phyloP scores from a whole-genome alignment of 2,113 vertebrate genomes.

The Lutjanus erythropterus region DNA sequence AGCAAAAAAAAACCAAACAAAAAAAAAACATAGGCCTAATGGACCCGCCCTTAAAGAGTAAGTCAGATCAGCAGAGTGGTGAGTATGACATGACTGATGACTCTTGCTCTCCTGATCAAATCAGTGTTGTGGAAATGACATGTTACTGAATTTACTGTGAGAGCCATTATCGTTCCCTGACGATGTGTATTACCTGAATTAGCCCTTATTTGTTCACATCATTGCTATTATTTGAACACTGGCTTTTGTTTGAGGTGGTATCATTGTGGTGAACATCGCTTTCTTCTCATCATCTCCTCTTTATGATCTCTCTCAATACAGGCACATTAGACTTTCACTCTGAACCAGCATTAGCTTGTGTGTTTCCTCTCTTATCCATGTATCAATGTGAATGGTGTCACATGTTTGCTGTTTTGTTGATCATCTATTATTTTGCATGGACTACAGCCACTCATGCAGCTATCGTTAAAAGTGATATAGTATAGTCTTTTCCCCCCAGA shows the following conservation, averaged over 20 bases:
- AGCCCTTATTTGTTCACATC: too few relatives aligned
- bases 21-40: too few relatives aligned
- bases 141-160: not conserved
- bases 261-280: slow-evolving; percentile 21
- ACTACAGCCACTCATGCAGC: slow-evolving; percentile 25
- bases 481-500: not conserved
- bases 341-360: not conserved
- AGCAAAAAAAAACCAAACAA: too few relatives aligned
- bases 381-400: not conserved
- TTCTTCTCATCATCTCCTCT: slow-evolving; percentile 23
- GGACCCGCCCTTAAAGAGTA: too few relatives aligned
- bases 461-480: not conserved
- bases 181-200: too few relatives aligned
- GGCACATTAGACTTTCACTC: not conserved
- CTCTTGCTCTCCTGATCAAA: slow-evolving; percentile 2
- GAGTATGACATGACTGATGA: not conserved
- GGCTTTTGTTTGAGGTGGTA: slow-evolving; percentile 20
- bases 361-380: slow-evolving; percentile 13
- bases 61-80: not conserved
- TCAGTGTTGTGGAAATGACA: slow-evolving; percentile 8
- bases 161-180: not conserved
- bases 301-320: slow-evolving; percentile 24
- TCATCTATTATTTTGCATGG: slow-evolving; percentile 20
- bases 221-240: not conserved
- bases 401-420: not conserved